phyloP scores from a whole-genome alignment of 2,797 vertebrate species.

The Silurus aristotelis region DNA sequence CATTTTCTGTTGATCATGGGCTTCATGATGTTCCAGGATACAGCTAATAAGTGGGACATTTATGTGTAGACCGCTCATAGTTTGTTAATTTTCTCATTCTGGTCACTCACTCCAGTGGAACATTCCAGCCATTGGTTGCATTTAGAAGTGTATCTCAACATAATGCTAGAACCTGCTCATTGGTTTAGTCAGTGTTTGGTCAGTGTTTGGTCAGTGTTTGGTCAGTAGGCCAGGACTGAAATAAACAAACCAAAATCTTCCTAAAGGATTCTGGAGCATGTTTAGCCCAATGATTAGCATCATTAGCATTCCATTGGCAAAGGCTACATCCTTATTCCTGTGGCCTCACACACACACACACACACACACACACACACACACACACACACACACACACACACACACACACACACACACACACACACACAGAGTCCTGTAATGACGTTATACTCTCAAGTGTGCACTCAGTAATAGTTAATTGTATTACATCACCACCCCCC shows the following conservation, averaged over 20 bases:
- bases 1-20: background rate
- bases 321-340: background rate
- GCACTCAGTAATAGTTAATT: background rate
- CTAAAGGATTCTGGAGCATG: background rate
- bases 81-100: background rate
- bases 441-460: background rate
- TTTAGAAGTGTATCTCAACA: background rate
- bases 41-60: background rate
- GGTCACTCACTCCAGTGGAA: background rate
- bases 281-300: background rate
- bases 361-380: no score
- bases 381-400: no score
- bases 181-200: no score
- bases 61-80: background rate
- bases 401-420: no score
- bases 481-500: background rate
- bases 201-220: background rate
- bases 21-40: background rate
- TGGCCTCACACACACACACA: background rate
- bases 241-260: background rate
- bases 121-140: background rate
- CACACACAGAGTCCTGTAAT: background rate
- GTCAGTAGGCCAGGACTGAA: no score
- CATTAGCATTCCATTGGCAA: background rate
- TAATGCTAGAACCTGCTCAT: background rate